phyloP scores from a whole-genome alignment of 2,888 invertebrate genomes.

The Ophion obscuratus region DNA sequence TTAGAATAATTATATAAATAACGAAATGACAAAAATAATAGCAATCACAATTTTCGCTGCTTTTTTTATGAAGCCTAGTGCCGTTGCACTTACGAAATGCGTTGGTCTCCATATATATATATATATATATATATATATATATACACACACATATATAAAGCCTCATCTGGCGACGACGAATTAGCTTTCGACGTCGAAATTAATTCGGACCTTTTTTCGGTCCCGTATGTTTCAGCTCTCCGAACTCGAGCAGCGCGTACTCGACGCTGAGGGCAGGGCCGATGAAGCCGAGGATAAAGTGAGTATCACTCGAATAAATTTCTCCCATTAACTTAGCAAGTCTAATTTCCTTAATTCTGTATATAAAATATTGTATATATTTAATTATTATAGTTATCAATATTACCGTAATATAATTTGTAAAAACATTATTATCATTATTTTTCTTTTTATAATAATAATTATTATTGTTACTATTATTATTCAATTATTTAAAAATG shows the following conservation, averaged over 20 bases:
- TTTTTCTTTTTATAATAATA: no score
- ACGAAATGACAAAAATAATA: no score
- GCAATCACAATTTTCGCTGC: no score
- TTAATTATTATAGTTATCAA: no score
- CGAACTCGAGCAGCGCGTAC: slow-evolving; percentile 96
- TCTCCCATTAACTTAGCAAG: background rate
- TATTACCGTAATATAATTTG: no score
- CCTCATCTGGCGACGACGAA: slow-evolving; percentile 19
- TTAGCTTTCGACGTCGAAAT: slow-evolving; percentile 33
- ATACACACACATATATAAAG: background rate
- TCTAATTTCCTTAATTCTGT: background rate
- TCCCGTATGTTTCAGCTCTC: slow-evolving; percentile 91
- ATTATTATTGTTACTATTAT: no score
- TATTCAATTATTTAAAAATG: no score
- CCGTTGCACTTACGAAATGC: no score
- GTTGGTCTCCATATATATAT: no score
- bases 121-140: slow-evolving; percentile 16
- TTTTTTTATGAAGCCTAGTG: no score
- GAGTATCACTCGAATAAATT: slow-evolving; percentile 78
- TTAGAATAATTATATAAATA: no score
- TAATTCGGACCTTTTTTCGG: slow-evolving; percentile 60
- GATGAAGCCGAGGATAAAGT: slow-evolving; percentile 98
- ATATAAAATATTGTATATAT: background rate
- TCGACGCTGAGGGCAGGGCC: slow-evolving; percentile 96
- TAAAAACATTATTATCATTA: no score